A percentile compares a stretch with the other conserved stretches of the same genome.
These are phyloP conservation scores for Eupithecia exiguata DNA, from an alignment of 2,888 invertebrate species.

Conservation along the genomic window DNA sequence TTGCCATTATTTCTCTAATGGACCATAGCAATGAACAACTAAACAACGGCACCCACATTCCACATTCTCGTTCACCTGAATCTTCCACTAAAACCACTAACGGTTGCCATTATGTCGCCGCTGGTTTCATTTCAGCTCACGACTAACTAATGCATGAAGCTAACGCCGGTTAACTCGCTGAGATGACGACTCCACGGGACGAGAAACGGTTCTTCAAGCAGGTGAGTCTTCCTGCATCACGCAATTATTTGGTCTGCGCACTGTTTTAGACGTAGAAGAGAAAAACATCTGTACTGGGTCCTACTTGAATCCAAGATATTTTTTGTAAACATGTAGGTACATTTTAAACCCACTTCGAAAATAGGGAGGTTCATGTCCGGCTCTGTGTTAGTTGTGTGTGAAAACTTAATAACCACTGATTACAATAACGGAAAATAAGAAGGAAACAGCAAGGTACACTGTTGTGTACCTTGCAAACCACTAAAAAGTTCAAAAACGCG, in stretches of 20 bases:
- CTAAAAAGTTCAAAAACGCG: too few relatives aligned
- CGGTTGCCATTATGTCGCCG: constrained; percentile 55
- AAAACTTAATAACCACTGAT: background rate
- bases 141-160: constrained; percentile 80
- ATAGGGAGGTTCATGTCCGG: too few relatives aligned
- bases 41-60: background rate
- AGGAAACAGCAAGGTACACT: too few relatives aligned
- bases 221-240: constrained; percentile 70
- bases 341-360: too few relatives aligned
- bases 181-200: constrained; percentile 69
- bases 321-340: too few relatives aligned
- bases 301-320: too few relatives aligned
- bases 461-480: too few relatives aligned
- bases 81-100: constrained; percentile 61
- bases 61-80: constrained; percentile 22
- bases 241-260: background rate
- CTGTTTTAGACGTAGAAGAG: background rate
- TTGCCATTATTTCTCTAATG: background rate
- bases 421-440: too few relatives aligned
- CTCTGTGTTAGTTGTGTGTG: too few relatives aligned
- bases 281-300: too few relatives aligned
- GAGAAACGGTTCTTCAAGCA: constrained; percentile 84
- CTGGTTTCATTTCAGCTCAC: constrained; percentile 70
- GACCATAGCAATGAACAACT: background rate
- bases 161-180: constrained; percentile 67